These are phyloP conservation scores for Coranthus polyacanthus DNA, from an alignment of 2,797 vertebrate genomes.

Conservation along the genomic window DNA sequence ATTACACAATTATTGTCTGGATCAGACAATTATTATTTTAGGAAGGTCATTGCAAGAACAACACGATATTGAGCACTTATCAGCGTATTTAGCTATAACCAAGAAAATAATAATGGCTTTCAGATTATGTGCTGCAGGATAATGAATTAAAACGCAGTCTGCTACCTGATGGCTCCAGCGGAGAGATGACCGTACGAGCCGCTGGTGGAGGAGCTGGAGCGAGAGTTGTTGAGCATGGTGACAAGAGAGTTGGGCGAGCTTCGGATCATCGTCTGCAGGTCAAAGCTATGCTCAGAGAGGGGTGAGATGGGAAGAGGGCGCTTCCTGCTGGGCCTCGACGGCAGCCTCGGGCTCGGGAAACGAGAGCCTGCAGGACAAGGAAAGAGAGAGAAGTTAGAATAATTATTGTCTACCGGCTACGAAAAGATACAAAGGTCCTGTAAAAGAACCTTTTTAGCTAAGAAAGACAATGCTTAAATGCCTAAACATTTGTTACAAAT, in stretches of 20 bases:
- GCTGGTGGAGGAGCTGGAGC: slow-evolving; percentile 97
- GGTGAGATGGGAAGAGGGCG: slow-evolving; percentile 95
- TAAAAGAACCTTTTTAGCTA: slow-evolving; percentile 10
- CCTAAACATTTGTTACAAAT: slow-evolving; percentile 14
- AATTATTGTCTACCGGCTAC: too few relatives aligned
- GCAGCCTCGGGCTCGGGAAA: slow-evolving; percentile 92
- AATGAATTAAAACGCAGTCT: neutral
- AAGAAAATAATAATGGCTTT: too few relatives aligned
- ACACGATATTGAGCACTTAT: too few relatives aligned
- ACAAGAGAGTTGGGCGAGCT: slow-evolving; percentile 97
- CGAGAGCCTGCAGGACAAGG: slow-evolving; percentile 87
- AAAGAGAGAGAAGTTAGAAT: neutral
- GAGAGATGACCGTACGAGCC: slow-evolving; percentile 99
- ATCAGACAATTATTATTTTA: too few relatives aligned
- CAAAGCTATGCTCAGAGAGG: slow-evolving; percentile 96
- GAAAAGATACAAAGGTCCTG: neutral
- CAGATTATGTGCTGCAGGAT: too few relatives aligned
- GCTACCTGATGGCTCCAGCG: slow-evolving; percentile 93
- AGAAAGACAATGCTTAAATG: slow-evolving; percentile 18
- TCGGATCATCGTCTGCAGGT: slow-evolving; percentile 98
- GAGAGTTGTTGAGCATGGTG: slow-evolving; percentile 97
- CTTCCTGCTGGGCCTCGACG: slow-evolving; percentile 94
- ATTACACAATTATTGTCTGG: too few relatives aligned
- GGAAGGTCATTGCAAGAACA: too few relatives aligned
- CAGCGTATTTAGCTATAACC: too few relatives aligned